Evolutionary conservation across 53 echinoderm and acorn worm species (phyloP).

Genomic region (Paelopatides confundens): DNA sequence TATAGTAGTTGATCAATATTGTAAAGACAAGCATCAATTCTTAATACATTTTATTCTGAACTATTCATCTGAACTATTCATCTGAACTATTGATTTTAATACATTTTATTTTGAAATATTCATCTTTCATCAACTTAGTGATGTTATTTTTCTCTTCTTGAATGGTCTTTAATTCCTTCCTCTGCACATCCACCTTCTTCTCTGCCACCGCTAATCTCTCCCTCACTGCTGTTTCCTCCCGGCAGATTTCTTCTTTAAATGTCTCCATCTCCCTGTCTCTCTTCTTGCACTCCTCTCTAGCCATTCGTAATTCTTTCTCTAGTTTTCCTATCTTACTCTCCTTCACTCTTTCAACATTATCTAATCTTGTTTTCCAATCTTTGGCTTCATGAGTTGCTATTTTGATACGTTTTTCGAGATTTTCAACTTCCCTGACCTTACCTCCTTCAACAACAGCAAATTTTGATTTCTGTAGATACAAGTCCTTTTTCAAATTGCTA

Average conservation of each 20-base stretch:
- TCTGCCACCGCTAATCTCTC: constrained; percentile 35
- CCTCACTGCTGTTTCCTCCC: background rate
- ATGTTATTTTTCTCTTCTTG: constrained; percentile 37
- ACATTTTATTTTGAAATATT: constrained; percentile 56
- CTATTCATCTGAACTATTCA: background rate
- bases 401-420: constrained; percentile 10
- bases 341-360: background rate
- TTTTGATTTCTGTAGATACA: background rate
- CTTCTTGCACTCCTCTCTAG: background rate
- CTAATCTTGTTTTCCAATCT: constrained; percentile 37
- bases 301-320: constrained; percentile 28
- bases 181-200: constrained; percentile 27
- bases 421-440: constrained; percentile 1
- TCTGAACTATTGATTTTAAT: background rate
- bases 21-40: too few relatives aligned
- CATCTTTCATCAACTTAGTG: constrained; percentile 41
- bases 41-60: too few relatives aligned
- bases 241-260: background rate
- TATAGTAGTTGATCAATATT: too few relatives aligned
- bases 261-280: background rate
- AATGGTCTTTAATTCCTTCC: constrained; percentile 40
- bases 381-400: constrained; percentile 41
- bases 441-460: background rate
- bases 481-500: background rate
- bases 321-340: background rate